Base-by-base conservation (phyloP, 1,140 invertebrate genomes). In the Drosophila erecta region DNA sequence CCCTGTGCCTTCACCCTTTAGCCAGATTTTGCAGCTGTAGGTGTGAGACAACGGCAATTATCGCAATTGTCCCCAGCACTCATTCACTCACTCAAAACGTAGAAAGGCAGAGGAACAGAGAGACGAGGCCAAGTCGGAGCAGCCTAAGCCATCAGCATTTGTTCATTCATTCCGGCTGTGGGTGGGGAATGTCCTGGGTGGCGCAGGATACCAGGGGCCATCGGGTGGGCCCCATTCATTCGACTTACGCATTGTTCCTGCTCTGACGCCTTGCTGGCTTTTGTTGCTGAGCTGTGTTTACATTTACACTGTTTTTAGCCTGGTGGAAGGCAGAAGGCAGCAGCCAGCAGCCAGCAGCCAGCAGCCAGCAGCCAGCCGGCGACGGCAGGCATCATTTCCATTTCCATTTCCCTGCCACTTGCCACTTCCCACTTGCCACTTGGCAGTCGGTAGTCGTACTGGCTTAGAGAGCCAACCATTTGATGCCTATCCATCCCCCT, bases 1-100 rank as follows among this genome's bases (percentile, higher is more conserved):
- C 22, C 3, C 22, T 5, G 24, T 24, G 24, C 14, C 22, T 0
- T 15, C n/a, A 41, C 27, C 22, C 14, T 44, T 49, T 8, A 35
- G 37, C 33, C 69, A 47, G 58, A 53, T 67, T 65, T 65, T 53
- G 27, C 64, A 33, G 17, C 76, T 10, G n/a, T 87, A 86, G 83
- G 83, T 86, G 84, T 79, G 83, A 87, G 83, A 86, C 83, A 89
- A 80, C 84, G 84, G 84, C 84, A 89, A 89, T 89, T 89, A 89
- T 89, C 85, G 87, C 84, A 89, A 89, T 89, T 89, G 84, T 80
- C 73, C 84, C 67, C 76, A 64, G 67, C 59, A 70, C 61, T 73
- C 75, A 78, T 78, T 78, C 67, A 71, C 67, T 71, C 74, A 78
- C 56, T 77, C 74, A 71, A 69, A 61, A 64, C 33, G 41, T 33